Percentiles rank a stretch among this genome's conserved stretches.
Conservation (phyloP, 2,888 invertebrate genomes). For the Mimas tiliae region DNA sequence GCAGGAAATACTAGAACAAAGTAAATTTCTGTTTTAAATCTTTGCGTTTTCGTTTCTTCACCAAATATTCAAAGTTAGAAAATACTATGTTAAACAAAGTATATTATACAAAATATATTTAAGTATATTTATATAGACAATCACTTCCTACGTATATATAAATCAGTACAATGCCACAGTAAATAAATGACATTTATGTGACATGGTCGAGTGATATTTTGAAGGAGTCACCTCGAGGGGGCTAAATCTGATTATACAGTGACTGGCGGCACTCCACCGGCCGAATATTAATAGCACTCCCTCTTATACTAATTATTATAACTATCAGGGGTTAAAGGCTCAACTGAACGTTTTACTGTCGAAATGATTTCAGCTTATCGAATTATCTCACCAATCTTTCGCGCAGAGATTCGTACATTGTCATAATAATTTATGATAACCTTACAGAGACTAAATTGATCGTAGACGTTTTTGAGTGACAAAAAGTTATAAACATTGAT, state of each 20-base stretch:
- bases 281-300: slow-evolving; percentile 66
- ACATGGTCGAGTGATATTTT: slow-evolving; percentile 52
- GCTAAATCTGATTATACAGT: slow-evolving; percentile 67
- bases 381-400: neutral
- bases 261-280: slow-evolving; percentile 56
- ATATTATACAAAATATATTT: neutral
- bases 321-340: slow-evolving; percentile 55
- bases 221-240: slow-evolving; percentile 54
- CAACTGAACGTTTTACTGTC: slow-evolving; percentile 50
- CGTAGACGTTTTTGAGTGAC: neutral
- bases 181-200: slow-evolving; percentile 27
- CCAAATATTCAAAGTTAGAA: too few species aligned
- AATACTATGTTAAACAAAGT: too few species aligned
- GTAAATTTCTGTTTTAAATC: too few species aligned
- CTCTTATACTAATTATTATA: slow-evolving; percentile 58
- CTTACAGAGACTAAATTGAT: neutral
- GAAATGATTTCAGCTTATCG: neutral
- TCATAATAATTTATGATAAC: neutral
- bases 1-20: too few species aligned
- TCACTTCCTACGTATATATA: neutral
- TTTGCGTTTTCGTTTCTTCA: too few species aligned
- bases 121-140: neutral
- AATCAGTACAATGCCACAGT: neutral
- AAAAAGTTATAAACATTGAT: neutral
- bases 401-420: neutral